Base-by-base conservation (phyloP, 2,113 vertebrate genomes). In the Rhea americana region DNA sequence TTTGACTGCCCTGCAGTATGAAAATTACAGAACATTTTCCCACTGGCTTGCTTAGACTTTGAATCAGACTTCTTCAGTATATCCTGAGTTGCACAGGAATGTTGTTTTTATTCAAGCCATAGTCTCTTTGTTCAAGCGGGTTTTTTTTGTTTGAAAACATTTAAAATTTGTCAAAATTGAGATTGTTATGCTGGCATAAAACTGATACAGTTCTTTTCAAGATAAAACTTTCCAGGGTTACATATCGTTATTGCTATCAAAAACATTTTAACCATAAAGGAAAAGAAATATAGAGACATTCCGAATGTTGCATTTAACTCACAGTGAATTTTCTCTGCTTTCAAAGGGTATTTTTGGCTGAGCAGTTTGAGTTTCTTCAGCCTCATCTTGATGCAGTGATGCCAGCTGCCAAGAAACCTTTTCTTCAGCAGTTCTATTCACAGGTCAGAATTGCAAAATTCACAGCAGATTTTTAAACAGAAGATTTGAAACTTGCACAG, bases 371-470 rank as follows among this genome's bases (percentile, higher is more conserved):
- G 91, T 99, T 98, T 85, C 98, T 99, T 67, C 99, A 99, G 96
- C 98, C 98, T 48, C 99, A 99, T 97, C 98, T 99, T 75, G 99
- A 99, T 97, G 97, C 98, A 0, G 99, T 99, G 98, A 99, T 99
- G 99, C 99, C 99, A 89, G 98, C 98, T 90, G 99, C 98, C 81
- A 99, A 99, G 98, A 99, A 99, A 84, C 99, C 99, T 61, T 99
- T 99, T 95, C 98, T 99, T 53, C 99, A 99, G 76, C 99, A 99
- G 97, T 99, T 99, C 95, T 99, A 99, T 91, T 99, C 99, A 70
- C 99, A 99, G 99, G 99, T 99, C 89, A 97, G 89, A 74, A 58
- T 74, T 79, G 53, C 81, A 9, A 37, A 58, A 63, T 85, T 92
- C 59, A 26, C 43, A 76, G 39, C 39, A 93, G 56, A 73, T 87